Conservation (phyloP, 2,113 vertebrate species). For the Cyprichromis sp. region DNA sequence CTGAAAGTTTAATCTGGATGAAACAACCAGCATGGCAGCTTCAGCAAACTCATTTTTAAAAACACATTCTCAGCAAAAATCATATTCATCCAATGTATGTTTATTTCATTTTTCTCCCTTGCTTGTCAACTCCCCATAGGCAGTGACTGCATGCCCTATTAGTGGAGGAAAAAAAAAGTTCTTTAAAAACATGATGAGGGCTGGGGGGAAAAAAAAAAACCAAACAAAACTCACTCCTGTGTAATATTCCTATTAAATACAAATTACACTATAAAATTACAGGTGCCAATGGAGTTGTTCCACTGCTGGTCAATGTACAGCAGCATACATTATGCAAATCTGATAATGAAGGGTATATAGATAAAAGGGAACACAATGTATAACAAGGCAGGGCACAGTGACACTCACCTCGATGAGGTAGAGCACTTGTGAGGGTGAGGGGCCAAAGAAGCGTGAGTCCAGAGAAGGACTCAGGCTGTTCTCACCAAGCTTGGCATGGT, state of each 20-base stretch:
- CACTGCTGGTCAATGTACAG: background rate
- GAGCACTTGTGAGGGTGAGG: slow-evolving; percentile 98
- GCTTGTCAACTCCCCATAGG: background rate
- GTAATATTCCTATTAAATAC: background rate
- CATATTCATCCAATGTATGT: background rate
- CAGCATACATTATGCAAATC: background rate
- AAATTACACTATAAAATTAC: background rate
- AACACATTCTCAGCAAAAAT: background rate
- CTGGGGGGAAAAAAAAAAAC: rapidly evolving
- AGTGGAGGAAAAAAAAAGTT: background rate
- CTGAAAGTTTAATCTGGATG: background rate
- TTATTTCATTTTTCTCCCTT: background rate
- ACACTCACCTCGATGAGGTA: slow-evolving; percentile 92
- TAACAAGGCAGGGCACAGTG: background rate
- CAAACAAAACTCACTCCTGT: background rate
- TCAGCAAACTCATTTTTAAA: background rate
- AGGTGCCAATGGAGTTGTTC: background rate
- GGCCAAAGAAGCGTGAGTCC: slow-evolving; percentile 96
- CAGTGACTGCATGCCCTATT: background rate
- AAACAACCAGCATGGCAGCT: background rate
- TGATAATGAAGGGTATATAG: background rate
- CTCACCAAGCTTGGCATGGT: slow-evolving; percentile 96
- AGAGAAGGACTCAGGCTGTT: slow-evolving; percentile 96
- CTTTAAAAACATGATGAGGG: background rate
- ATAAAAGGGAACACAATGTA: background rate